A percentile compares a stretch with the other conserved stretches of the same genome.
These are phyloP conservation scores for Ichneumoninae sp. DNA, from an alignment of 2,888 invertebrate species.

Conservation along the genomic window DNA sequence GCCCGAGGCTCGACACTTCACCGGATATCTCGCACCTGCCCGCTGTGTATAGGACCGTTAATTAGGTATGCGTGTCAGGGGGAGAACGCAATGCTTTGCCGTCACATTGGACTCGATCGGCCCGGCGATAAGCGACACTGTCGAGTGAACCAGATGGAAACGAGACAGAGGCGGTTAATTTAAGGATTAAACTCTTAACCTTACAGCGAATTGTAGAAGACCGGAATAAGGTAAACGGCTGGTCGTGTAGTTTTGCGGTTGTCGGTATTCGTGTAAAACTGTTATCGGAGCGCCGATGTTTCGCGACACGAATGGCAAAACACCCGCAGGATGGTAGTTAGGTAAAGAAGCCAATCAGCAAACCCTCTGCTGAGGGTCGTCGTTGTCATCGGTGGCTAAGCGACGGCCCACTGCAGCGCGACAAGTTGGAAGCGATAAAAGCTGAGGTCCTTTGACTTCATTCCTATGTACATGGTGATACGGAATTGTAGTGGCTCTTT, in stretches of 20 bases:
- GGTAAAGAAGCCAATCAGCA: slow-evolving; percentile 28
- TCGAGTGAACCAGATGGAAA: slow-evolving; percentile 32
- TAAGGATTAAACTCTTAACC: slow-evolving; percentile 47
- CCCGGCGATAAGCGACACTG: slow-evolving; percentile 38
- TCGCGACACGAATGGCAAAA: slow-evolving; percentile 29
- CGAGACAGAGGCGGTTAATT: slow-evolving; percentile 33
- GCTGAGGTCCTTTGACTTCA: slow-evolving; percentile 66
- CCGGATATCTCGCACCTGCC: slow-evolving; percentile 14
- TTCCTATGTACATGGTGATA: slow-evolving; percentile 54
- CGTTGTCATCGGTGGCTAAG: slow-evolving; percentile 32
- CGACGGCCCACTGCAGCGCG: slow-evolving; percentile 35
- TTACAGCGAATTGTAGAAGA: slow-evolving; percentile 22
- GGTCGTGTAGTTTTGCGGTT: slow-evolving; percentile 20
- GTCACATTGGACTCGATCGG: slow-evolving; percentile 46
- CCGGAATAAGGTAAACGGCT: neutral
- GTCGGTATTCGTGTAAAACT: slow-evolving; percentile 51
- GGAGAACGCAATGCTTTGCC: slow-evolving; percentile 36
- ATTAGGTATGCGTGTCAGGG: slow-evolving; percentile 44
- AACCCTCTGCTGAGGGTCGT: slow-evolving; percentile 32
- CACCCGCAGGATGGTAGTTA: slow-evolving; percentile 17
- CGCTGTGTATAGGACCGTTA: neutral
- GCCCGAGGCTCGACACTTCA: slow-evolving; percentile 17
- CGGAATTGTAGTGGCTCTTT: neutral
- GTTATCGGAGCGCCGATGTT: slow-evolving; percentile 47
- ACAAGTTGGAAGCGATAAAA: slow-evolving; percentile 71